These are phyloP conservation scores for Amorpha juglandis DNA, from an alignment of 2,888 invertebrate genomes.

Conservation along the genomic window DNA sequence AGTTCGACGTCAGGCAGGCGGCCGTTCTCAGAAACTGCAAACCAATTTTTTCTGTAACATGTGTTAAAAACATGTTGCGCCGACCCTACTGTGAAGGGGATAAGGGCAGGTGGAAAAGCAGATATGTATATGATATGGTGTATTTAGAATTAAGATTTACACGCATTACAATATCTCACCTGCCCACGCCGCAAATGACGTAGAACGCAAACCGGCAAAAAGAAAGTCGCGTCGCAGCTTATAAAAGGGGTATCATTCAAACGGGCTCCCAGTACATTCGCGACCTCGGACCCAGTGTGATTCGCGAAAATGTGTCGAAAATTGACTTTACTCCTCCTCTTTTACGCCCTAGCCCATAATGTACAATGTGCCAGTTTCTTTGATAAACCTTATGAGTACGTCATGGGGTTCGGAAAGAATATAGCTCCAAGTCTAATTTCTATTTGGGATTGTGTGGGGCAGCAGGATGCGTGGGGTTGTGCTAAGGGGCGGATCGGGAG, in stretches of 20 bases:
- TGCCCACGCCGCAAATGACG: constrained; percentile 16
- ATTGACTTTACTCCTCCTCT: constrained; percentile 46
- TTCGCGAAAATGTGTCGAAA: constrained; percentile 18
- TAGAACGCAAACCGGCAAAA: constrained; percentile 45
- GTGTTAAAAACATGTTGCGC: no score
- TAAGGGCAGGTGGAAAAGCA: no score
- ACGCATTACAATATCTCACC: constrained; percentile 11
- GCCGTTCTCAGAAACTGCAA: no score
- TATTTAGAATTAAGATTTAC: not conserved
- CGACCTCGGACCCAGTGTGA: constrained; percentile 37
- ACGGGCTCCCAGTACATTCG: constrained; percentile 62
- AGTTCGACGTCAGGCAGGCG: no score
- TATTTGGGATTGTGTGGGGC: constrained; percentile 79
- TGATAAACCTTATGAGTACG: constrained; percentile 71
- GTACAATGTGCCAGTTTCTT: constrained; percentile 35
- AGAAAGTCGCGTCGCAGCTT: constrained; percentile 60
- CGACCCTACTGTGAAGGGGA: no score
- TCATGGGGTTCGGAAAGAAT: constrained; percentile 69
- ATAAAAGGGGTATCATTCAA: constrained; percentile 43
- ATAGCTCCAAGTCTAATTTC: constrained; percentile 81
- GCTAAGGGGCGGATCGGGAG: constrained; percentile 81
- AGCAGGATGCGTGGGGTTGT: constrained; percentile 81
- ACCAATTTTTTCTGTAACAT: no score
- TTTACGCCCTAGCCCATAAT: constrained; percentile 34
- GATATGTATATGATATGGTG: no score